phyloP scores from a whole-genome alignment of 2,888 invertebrate genomes.

The Oconnorella tubifera region DNA sequence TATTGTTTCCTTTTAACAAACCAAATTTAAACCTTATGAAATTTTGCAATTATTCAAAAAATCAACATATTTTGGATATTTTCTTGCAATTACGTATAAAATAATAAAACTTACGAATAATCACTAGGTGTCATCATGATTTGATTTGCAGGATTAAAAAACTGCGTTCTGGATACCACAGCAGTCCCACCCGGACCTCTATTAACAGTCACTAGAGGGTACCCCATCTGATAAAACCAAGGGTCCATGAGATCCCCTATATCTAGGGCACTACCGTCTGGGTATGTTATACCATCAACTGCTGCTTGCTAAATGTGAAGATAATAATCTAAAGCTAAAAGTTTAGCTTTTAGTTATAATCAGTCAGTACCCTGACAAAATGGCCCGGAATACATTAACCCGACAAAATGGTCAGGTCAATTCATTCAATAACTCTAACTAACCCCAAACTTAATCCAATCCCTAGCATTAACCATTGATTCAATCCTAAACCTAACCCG shows the following conservation, averaged over 20 bases:
- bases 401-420: no score
- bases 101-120: neutral
- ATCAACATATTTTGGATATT: no score
- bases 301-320: conserved; percentile 27
- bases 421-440: no score
- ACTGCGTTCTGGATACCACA: conserved; percentile 7
- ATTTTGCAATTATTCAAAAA: neutral
- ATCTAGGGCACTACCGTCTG: conserved; percentile 21
- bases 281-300: conserved; percentile 23
- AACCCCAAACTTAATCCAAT: no score
- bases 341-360: neutral
- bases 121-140: conserved; percentile 8
- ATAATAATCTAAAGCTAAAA: neutral
- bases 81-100: no score
- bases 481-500: no score
- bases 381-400: no score
- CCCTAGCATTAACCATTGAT: no score
- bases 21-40: neutral
- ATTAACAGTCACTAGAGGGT: conserved; percentile 17
- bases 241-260: conserved; percentile 21
- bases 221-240: conserved; percentile 29
- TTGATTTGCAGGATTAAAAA: conserved; percentile 17
- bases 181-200: neutral
- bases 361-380: no score
- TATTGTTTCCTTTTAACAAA: neutral